These are phyloP conservation scores for Lithosia quadra DNA, from an alignment of 2,888 invertebrate genomes.

Conservation along the genomic window DNA sequence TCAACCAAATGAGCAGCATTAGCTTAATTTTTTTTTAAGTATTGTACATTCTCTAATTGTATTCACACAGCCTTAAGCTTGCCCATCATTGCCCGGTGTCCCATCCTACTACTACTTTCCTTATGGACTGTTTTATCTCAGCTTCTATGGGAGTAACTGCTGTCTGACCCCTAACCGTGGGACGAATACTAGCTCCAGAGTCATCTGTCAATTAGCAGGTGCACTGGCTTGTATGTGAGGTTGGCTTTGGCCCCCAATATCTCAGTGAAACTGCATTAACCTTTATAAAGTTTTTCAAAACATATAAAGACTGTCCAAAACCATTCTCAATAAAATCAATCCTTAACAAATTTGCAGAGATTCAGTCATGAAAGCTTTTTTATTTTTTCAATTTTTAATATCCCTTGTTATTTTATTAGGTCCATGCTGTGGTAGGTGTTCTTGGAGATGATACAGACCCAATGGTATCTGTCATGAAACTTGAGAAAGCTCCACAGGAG, in stretches of 20 bases:
- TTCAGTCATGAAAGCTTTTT: neutral
- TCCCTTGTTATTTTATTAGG: constrained; percentile 76
- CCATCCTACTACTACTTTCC: neutral
- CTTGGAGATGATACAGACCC: constrained; percentile 99
- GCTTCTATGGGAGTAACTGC: neutral
- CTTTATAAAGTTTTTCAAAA: no score
- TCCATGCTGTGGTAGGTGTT: constrained; percentile 99
- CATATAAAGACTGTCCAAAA: no score
- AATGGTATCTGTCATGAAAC: constrained; percentile 99
- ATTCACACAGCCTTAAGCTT: neutral
- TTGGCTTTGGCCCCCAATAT: no score
- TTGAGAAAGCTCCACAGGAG: constrained; percentile 99
- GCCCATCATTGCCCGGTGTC: neutral
- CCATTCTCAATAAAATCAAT: neutral
- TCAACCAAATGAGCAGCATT: neutral
- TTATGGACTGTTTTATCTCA: neutral
- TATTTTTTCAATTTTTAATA: neutral
- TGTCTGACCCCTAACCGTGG: neutral
- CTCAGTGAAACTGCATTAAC: no score
- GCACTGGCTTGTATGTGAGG: neutral
- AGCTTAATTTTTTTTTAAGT: neutral
- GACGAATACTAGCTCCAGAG: no score
- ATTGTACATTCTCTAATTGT: neutral
- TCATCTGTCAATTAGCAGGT: no score
- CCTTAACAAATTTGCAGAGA: neutral